Evolutionary conservation across 2,113 vertebrate species (phyloP).

Genomic region (Rynchops niger): DNA sequence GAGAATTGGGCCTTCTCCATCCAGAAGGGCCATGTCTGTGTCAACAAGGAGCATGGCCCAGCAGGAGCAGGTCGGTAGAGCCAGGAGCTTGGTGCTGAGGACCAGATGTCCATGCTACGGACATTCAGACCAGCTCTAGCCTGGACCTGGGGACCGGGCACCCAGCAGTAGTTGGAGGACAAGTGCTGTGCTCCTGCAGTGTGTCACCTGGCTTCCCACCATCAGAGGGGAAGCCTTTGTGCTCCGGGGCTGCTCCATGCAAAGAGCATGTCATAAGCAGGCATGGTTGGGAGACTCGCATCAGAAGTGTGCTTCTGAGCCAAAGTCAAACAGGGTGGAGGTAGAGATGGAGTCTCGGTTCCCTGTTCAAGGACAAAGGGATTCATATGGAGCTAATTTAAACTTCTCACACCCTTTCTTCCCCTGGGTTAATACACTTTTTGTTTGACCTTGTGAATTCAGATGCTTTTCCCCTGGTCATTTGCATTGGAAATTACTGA

Average conservation of each 20-base stretch:
- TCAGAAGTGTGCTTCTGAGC: neutral
- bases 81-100: neutral
- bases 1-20: neutral
- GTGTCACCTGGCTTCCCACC: neutral
- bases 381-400: neutral
- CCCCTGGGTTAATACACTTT: neutral
- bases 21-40: neutral
- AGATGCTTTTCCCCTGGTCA: neutral
- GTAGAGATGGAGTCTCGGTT: neutral
- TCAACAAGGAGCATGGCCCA: neutral
- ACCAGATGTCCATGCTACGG: fast-evolving
- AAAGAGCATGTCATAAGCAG: fast-evolving
- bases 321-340: fast-evolving
- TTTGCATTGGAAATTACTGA: neutral
- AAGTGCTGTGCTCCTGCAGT: fast-evolving
- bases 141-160: neutral
- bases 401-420: neutral
- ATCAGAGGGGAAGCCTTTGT: neutral
- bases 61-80: neutral
- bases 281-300: neutral
- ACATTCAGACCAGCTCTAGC: neutral
- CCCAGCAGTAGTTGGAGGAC: neutral
- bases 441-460: neutral
- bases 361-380: neutral
- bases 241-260: neutral